These are phyloP conservation scores for Agapornis canus DNA, from an alignment of 2,797 vertebrate species.

Conservation along the genomic window DNA sequence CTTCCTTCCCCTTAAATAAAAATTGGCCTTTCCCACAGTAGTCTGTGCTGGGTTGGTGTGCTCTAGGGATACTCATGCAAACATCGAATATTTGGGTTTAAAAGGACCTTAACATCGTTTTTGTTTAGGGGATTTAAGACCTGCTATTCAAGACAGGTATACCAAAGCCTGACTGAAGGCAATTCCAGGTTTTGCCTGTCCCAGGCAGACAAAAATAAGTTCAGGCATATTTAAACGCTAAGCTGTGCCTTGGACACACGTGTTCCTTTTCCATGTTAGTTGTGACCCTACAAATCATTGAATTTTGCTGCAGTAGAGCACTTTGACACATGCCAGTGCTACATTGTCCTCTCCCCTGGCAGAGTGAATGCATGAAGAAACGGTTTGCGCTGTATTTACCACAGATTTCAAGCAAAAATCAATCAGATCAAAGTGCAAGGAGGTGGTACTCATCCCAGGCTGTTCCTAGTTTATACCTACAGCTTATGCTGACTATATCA, in stretches of 20 bases:
- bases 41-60: background rate
- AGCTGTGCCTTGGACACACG: background rate
- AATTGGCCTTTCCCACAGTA: background rate
- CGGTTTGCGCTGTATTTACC: background rate
- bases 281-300: rapidly evolving
- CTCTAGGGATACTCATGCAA: background rate
- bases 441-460: background rate
- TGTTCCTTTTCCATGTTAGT: background rate
- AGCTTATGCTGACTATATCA: background rate
- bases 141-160: background rate
- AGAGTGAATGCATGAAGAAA: background rate
- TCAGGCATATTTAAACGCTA: background rate
- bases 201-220: background rate
- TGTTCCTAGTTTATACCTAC: background rate
- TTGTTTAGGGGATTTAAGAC: background rate
- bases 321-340: background rate
- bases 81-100: background rate
- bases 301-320: background rate
- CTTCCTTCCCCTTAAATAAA: background rate
- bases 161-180: background rate
- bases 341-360: too few species aligned
- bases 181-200: background rate
- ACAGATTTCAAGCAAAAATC: background rate
- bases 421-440: background rate
- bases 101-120: background rate